Base-by-base conservation (phyloP, 2,113 vertebrate genomes). In the Himantopus leucocephalus region DNA sequence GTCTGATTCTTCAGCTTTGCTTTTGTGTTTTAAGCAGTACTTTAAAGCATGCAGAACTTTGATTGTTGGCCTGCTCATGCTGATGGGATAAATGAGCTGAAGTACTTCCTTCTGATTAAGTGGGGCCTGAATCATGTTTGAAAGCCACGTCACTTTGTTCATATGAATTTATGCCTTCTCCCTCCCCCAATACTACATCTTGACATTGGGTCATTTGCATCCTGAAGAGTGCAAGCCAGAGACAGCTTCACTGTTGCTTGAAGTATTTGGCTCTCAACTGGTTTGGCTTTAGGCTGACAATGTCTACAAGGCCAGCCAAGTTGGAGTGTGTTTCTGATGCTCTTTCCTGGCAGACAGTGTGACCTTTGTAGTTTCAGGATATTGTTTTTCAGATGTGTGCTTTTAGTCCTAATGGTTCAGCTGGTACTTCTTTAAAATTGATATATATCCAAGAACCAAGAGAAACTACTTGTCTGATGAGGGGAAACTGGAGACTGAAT, bases 251-350 rank as follows among this genome's bases (percentile, higher is more conserved):
- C 27, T 72, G 56, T 76, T 74, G 34, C 41, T 55, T 83, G 47
- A 68, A 71, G 43, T 30, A 5, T 11, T 16, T 73, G 66, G 24
- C 43, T 91, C 58, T 87, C 39, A 29, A 23, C 84, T 9, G 2
- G 39, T 92, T 96, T 93, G 92, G 45, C 62, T 95, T 94, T 53
- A 74, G 80, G 66, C 52, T 95, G 63, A 59, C 56, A 41, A 50
- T 48, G 21, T 75, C 59, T 84, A 34, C 91, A 50, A 50, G 55
- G 56, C 16, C 55, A 73, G 72, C 81, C 73, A 90, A 92, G 58
- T 22, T 90, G 76, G 63, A 90, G 70, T 1, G 1, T 2, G 19
- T 37, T 88, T 92, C 77, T 79, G 10, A 34, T 71, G 32, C 34
- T 75, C 16, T 79, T 77, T 92, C 45, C 70, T 93, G 78, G 72